Percentiles rank a stretch among this genome's conserved stretches.
Evolutionary conservation across 2,888 invertebrate species (phyloP).

Genomic region (Glyphotaelius pellucidus): DNA sequence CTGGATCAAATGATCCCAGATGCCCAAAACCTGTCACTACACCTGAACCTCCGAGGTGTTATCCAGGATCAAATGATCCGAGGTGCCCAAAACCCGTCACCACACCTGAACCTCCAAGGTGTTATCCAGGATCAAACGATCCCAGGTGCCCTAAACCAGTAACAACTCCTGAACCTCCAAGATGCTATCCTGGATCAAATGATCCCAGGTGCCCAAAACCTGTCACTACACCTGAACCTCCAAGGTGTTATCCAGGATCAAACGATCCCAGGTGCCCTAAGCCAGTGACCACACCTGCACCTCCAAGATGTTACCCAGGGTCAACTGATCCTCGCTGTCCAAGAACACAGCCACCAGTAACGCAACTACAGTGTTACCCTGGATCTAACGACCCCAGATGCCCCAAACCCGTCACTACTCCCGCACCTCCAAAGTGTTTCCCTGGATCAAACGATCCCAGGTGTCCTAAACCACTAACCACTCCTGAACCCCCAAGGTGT

Average conservation of each 20-base stretch:
- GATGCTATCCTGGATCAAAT: slow-evolving; percentile 68
- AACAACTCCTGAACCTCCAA: slow-evolving; percentile 67
- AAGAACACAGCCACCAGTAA: slow-evolving; percentile 61
- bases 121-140: no score
- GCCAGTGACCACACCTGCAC: no score
- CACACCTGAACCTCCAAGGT: slow-evolving; percentile 65
- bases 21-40: slow-evolving; percentile 63
- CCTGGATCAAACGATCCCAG: slow-evolving; percentile 70
- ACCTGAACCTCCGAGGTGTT: slow-evolving; percentile 64
- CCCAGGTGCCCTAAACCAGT: slow-evolving; percentile 67
- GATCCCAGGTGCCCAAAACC: no score
- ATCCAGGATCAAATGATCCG: slow-evolving; percentile 70
- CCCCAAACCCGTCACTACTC: slow-evolving; percentile 66
- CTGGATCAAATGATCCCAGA: slow-evolving; percentile 71
- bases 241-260: no score
- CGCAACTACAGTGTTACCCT: slow-evolving; percentile 71
- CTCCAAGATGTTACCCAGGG: slow-evolving; percentile 66
- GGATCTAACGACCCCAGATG: slow-evolving; percentile 73
- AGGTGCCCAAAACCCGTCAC: slow-evolving; percentile 66
- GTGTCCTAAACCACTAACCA: slow-evolving; percentile 66
- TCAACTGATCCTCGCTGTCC: slow-evolving; percentile 67
- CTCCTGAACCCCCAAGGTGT: slow-evolving; percentile 57
- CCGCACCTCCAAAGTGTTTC: slow-evolving; percentile 68
- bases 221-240: no score
- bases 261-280: slow-evolving; percentile 67